Evolutionary conservation across 1,140 invertebrate species (phyloP).

Genomic region (Drosophila carrolli): DNA sequence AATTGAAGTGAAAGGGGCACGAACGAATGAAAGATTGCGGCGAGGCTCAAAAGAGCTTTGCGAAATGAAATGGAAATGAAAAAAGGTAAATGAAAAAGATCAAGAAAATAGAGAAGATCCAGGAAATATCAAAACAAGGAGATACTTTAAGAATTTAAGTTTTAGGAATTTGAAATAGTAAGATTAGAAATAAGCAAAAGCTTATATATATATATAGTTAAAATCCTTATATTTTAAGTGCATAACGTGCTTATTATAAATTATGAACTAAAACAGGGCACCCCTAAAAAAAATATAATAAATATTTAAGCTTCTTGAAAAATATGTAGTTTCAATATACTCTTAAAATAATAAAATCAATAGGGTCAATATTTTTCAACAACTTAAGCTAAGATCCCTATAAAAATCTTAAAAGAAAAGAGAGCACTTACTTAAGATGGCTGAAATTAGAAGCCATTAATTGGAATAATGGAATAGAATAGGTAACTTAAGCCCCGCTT

Average conservation of each 20-base stretch:
- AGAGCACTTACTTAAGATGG: background rate
- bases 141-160: background rate
- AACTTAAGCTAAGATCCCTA: background rate
- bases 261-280: no score
- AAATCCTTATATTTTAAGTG: no score
- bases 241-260: no score
- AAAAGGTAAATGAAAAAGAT: slow-evolving; percentile 5
- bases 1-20: slow-evolving; percentile 22
- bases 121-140: background rate
- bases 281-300: no score
- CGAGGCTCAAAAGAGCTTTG: slow-evolving; percentile 36
- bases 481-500: background rate
- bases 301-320: no score
- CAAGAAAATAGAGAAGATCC: slow-evolving; percentile 1
- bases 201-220: no score
- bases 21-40: slow-evolving; percentile 17
- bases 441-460: background rate
- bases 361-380: no score
- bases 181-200: no score
- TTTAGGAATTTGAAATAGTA: background rate
- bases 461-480: background rate
- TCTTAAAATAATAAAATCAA: no score
- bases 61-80: slow-evolving; percentile 43
- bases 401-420: background rate
- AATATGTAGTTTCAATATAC: no score